phyloP scores from a whole-genome alignment of 2,113 vertebrate species.

The Polypterus senegalus region DNA sequence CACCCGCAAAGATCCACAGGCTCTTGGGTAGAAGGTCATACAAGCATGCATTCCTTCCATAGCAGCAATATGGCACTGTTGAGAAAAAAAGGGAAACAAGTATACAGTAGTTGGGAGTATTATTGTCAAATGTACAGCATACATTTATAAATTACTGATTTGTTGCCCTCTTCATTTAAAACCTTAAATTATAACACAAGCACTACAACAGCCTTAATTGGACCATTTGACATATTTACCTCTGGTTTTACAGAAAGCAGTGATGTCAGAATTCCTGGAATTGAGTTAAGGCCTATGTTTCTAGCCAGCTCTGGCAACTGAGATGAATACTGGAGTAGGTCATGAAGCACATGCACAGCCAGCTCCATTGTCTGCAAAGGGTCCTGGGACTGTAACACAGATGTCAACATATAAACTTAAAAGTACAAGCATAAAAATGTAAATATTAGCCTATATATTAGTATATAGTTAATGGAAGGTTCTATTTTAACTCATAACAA shows the following conservation, averaged over 20 bases:
- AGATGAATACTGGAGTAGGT: slow-evolving; percentile 67
- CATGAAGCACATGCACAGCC: slow-evolving; percentile 58
- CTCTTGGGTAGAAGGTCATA: slow-evolving; percentile 69
- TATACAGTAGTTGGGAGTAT: no score
- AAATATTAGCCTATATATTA: no score
- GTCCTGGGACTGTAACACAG: slow-evolving; percentile 59
- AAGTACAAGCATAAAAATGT: neutral
- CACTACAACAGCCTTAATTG: no score
- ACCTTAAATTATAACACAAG: no score
- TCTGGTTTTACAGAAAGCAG: slow-evolving; percentile 69
- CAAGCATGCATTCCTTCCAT: slow-evolving; percentile 78
- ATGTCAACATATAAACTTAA: neutral
- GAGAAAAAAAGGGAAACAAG: neutral
- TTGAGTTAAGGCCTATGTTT: slow-evolving; percentile 72
- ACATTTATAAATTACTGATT: no score
- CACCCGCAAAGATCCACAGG: slow-evolving; percentile 75
- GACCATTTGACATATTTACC: slow-evolving; percentile 43
- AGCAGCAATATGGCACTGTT: slow-evolving; percentile 63
- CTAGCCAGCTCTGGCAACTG: slow-evolving; percentile 65
- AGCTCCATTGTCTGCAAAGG: slow-evolving; percentile 62
- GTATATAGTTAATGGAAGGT: no score
- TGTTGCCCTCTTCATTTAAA: no score
- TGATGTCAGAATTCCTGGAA: slow-evolving; percentile 73
- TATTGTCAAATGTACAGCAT: neutral
- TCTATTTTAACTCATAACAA: no score